Base-by-base conservation (phyloP, 2,797 vertebrate genomes). In the Enteromius viviparus region DNA sequence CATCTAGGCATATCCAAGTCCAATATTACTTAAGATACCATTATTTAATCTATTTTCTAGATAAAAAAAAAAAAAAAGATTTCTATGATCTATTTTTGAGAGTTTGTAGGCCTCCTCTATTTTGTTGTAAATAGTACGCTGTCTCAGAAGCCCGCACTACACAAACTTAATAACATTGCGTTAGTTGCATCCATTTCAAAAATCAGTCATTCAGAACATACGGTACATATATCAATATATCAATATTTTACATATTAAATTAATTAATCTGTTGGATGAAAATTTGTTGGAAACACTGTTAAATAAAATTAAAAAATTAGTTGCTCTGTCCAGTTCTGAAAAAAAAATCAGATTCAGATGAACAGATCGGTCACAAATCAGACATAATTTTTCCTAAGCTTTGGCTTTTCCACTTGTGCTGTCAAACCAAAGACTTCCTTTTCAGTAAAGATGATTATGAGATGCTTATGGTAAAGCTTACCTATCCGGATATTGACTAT, bases 371-470 rank as follows among this genome's bases (percentile, higher is more conserved):
- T 65, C 40, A 64, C 26, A 78, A 51, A 65, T 19, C 15, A 26
- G 15, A 21, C 5, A 29, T 78, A 0, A n/a, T 62, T 62, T 12
- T 71, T 26, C 12, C 21, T 72, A 69, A 29, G 29, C n/a, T 9
- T 66, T 45, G n/a, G 17, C 40, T 71, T 19, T 76, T 68, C 72
- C 17, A 0, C 64, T 70, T 53, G 62, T 21, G 11, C 40, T 37
- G 21, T 83, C 64, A 83, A 78, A 78, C 26, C 37, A 34, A 68
- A 47, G 51, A 26, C 82, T 62, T 49, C 40, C 55, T 49, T 71
- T 78, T 58, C 75, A 51, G 82, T 64, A 62, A 83, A 83, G 53
- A 70, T 77, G 65, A 83, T 62, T 70, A 77, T 70, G 53, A 19
- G 3, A 64, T 70, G 53, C 75, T 78, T 78, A 78, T 78, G 82